Evolutionary conservation across 2,113 vertebrate species (phyloP), one percentile per base, ranked within the genome.

Genomic region (Cairina moschata): DNA sequence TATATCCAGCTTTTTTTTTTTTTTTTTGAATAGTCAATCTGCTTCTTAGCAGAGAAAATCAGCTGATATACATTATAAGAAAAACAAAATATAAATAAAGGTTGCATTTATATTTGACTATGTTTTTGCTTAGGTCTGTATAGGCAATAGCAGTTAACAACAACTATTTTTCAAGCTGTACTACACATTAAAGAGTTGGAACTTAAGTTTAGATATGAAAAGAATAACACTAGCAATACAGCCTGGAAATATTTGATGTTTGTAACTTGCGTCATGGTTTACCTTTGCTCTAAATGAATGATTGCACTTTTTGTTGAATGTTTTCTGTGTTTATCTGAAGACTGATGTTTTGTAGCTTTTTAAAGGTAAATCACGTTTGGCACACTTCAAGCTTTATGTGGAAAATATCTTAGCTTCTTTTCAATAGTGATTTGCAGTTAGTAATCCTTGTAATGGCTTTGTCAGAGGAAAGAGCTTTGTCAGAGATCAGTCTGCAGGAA

Each of bases 361-460:
- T 50, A 26, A 93, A 88, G 72, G 62, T 66, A 86, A 83, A 91
- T 88, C 44, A 80, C 40, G 44, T 69, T 96, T 83, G 48, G 31
- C 71, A 91, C 28, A 29, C 66, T 69, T 65, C 0, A 2, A 67
- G 31, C 34, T 94, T 83, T 90, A 54, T 38, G 46, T 0, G 0
- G 79, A 46, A 87, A 93, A 79, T 58, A 74, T 36, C 66, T 91
- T 63, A 6, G 36, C 75, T 93, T 67, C 54, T 72, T 54, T 76
- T 88, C 75, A 83, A 7, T 31, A 56, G 85, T 26, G 72, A 91
- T 74, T 93, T 93, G 46, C 36, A 34, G 87, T 66, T 52, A 67
- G 85, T 93, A 94, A 93, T 91, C 91, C 75, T 83, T 88, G 83
- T 59, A 77, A 96, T 38, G 52, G 75, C 67, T 94, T 91, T 94